These are phyloP conservation scores for Cyprinodon brontotheroides DNA, from an alignment of 2,113 vertebrate species.

Conservation along the genomic window DNA sequence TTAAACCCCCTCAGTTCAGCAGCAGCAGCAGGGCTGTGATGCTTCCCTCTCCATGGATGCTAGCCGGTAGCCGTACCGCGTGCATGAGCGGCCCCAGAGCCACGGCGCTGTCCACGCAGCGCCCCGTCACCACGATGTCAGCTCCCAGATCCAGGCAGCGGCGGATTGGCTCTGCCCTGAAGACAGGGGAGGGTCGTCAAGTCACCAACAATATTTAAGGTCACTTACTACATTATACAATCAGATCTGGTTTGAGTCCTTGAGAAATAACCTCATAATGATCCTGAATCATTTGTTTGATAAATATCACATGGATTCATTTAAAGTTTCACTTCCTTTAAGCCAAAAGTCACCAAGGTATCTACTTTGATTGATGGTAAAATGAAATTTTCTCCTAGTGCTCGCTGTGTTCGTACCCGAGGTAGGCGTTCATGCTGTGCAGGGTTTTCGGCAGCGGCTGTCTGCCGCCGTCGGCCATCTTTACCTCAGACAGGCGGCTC, in stretches of 20 bases:
- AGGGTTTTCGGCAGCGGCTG: slow-evolving; percentile 79
- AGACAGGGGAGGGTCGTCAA: background rate
- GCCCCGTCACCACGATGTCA: slow-evolving; percentile 84
- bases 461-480: slow-evolving; percentile 68
- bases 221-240: too few relatives aligned
- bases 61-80: slow-evolving; percentile 64
- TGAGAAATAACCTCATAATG: too few relatives aligned
- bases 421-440: slow-evolving; percentile 87
- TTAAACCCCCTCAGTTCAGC: too few relatives aligned
- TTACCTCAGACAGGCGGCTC: slow-evolving; percentile 72
- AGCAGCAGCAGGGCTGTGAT: background rate
- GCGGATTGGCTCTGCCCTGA: slow-evolving; percentile 84
- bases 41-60: background rate
- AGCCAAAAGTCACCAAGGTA: too few relatives aligned
- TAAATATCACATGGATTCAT: background rate
- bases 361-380: too few relatives aligned
- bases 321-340: background rate
- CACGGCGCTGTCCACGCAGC: slow-evolving; percentile 87
- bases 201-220: too few relatives aligned
- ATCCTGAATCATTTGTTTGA: too few relatives aligned
- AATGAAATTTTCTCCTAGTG: too few relatives aligned
- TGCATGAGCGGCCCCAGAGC: slow-evolving; percentile 88
- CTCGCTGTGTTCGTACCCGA: slow-evolving; percentile 76
- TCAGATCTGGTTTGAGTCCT: too few relatives aligned
- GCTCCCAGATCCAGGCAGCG: slow-evolving; percentile 87